phyloP scores from a whole-genome alignment of 2,888 invertebrate species.

The Salticus scenicus region DNA sequence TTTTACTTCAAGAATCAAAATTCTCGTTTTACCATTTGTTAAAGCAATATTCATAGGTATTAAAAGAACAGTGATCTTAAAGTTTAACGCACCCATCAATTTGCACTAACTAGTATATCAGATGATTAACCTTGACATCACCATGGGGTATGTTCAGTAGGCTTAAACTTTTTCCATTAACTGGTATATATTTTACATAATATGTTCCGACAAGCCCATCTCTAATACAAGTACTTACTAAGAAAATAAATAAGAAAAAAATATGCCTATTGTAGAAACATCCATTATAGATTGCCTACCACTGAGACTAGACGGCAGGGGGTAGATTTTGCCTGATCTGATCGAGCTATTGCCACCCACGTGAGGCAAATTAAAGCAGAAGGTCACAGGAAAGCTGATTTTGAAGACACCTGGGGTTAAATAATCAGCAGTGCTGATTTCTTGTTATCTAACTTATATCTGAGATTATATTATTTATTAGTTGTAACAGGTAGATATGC shows the following conservation, averaged over 20 bases:
- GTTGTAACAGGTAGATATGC: no score
- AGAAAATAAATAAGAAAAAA: background rate
- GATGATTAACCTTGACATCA: conserved; percentile 2
- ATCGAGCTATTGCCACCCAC: conserved; percentile 35
- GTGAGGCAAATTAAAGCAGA: conserved; percentile 24
- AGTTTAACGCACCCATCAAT: no score
- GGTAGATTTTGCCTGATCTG: conserved; percentile 20
- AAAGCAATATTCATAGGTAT: no score
- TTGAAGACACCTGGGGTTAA: background rate
- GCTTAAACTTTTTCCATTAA: conserved; percentile 36
- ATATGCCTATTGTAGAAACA: background rate
- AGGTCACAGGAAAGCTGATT: conserved; percentile 16
- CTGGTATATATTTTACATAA: conserved; percentile 29
- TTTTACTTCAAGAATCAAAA: no score
- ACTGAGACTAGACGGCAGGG: conserved; percentile 2
- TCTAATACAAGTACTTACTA: background rate
- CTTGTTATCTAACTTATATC: no score
- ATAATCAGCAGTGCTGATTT: no score
- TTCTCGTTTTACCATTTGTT: no score
- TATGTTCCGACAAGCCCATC: background rate
- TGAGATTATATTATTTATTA: no score
- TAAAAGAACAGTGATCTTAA: no score
- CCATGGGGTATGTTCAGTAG: conserved; percentile 20
- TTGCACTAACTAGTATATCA: no score
- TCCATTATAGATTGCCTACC: background rate